Base-by-base conservation (phyloP, 2,797 vertebrate genomes). In the Phoebastria nigripes region DNA sequence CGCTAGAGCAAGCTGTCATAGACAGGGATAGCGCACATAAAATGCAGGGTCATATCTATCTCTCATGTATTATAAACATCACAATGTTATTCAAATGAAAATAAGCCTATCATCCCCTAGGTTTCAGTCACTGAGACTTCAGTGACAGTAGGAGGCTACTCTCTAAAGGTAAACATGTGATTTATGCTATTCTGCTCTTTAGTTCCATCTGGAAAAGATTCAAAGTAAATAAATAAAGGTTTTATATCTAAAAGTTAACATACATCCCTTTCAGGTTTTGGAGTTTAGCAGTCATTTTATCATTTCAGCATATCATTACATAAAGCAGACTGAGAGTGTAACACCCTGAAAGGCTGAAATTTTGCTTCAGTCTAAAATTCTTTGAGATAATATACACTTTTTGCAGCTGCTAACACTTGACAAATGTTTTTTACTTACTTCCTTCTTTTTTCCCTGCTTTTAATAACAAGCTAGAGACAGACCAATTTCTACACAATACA, bases 371-470 rank as follows among this genome's bases (percentile, higher is more conserved):
- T 41, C 51, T 79, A 62, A 90, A 90, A 55, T 79, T 93, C 62
- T 84, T 95, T 84, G 66, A 76, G 29, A 83, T 93, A 90, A 91
- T 93, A 54, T 20, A 76, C 5, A 66, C 9, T 82, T 91, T 88
- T 89, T 82, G 86, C 94, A 94, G 93, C 93, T 97, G 93, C 41
- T 87, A 90, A 63, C 66, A 90, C 90, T 95, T 93, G 85, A 95
- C 90, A 92, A 71, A 62, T 82, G 17, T 42, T 81, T 91, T 88
- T 93, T 74, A 84, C 49, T 95, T 79, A 18, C 59, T 95, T 94
- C 58, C 33, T 79, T 16, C 25, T 58, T 85, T 81, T 63, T 37
- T 15, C 18, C 3, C 29, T 47, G 9, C 49, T 95, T 94, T 90
- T 93, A 93, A 88, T 93, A 93, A 90, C 62, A 72, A 86, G 29